Percentiles rank a stretch among this genome's conserved stretches.
Conservation (phyloP, 2,113 vertebrate genomes). For the Rhombomys opimus region DNA sequence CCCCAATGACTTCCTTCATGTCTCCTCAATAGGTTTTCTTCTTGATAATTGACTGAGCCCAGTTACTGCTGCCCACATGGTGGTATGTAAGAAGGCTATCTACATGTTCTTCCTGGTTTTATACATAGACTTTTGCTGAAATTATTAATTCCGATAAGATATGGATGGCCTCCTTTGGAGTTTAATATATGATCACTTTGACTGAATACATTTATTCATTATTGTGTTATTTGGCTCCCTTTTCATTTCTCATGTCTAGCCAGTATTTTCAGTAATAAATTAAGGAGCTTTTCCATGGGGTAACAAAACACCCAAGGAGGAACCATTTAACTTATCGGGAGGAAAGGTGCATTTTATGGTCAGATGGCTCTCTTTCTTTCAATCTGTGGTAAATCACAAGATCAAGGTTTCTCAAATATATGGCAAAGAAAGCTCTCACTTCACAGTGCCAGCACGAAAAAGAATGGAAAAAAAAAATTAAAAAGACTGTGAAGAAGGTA, state of each 20-base stretch:
- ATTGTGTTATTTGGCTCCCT: neutral
- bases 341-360: neutral
- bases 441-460: neutral
- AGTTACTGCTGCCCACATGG: neutral
- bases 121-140: neutral
- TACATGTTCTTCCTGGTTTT: neutral
- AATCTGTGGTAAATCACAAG: neutral
- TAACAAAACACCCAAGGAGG: neutral
- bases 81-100: neutral
- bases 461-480: neutral
- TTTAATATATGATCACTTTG: too few relatives aligned
- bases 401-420: too few relatives aligned
- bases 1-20: neutral
- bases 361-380: neutral
- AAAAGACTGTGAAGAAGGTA: neutral
- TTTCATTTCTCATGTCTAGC: neutral
- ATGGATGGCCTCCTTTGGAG: too few relatives aligned
- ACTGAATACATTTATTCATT: neutral
- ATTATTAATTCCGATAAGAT: neutral
- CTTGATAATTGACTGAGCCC: neutral
- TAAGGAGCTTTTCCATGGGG: neutral
- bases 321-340: neutral
- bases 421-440: neutral
- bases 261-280: neutral
- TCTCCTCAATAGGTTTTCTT: neutral